These are phyloP conservation scores for Esox masquinongy DNA, from an alignment of 2,797 vertebrate species.

Conservation along the genomic window DNA sequence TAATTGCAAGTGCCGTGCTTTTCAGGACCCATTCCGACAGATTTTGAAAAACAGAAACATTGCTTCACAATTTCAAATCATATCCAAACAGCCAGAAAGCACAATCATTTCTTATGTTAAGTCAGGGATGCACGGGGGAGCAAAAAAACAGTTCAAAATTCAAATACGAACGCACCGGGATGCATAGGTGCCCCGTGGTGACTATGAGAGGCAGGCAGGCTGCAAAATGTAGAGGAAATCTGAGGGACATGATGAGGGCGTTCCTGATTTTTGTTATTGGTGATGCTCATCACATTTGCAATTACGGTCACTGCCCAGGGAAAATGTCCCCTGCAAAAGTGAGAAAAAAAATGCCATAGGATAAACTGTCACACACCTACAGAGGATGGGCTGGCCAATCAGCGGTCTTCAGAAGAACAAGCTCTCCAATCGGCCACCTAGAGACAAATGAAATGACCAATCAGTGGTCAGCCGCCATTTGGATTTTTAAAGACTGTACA, in stretches of 20 bases:
- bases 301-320: background rate
- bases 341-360: background rate
- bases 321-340: background rate
- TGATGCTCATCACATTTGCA: background rate
- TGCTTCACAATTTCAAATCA: background rate
- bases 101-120: background rate
- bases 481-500: background rate
- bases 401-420: too few species aligned
- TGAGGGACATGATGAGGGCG: background rate
- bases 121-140: background rate
- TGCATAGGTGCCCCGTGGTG: background rate
- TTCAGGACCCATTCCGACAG: too few species aligned
- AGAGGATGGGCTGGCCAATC: too few species aligned
- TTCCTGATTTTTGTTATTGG: background rate
- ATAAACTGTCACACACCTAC: background rate
- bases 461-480: background rate
- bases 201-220: slow-evolving; percentile 16
- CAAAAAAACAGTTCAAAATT: slow-evolving; percentile 5
- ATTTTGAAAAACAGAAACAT: too few species aligned
- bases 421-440: background rate
- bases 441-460: background rate
- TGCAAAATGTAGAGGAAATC: slow-evolving; percentile 3
- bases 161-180: slow-evolving; percentile 6
- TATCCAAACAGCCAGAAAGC: background rate
- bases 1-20: too few species aligned